Evolutionary conservation across 1,140 invertebrate genomes (phyloP), one percentile per base, ranked within the genome.

Genomic region (Batillaria attramentaria): DNA sequence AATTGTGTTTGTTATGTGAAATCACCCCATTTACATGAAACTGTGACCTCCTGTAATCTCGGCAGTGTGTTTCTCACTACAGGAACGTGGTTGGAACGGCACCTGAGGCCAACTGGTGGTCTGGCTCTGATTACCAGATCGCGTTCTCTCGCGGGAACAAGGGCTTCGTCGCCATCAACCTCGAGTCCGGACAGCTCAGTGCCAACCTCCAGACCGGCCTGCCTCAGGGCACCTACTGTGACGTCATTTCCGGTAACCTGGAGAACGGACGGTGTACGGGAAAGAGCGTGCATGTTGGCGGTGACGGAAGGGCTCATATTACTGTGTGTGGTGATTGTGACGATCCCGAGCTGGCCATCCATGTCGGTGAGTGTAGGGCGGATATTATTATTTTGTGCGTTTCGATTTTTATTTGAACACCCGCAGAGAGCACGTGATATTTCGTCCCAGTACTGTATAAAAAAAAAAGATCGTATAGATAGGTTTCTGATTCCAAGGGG

Each of bases 281-380:
- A 28, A 95, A 94, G 83, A 91, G 90, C 0, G 90, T 97, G 0
- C 89, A 83, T 0, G 96, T 97, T 0, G 93, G 92, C n/a, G 82
- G 85, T 31, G 90, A 93, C 83, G 94, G 95, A 1, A 91, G 89
- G 8, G 95, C 94, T 4, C 84, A 91, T 46, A 93, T 97, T 79
- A 81, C 89, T 46, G 93, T 97, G 62, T 87, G 89, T 1, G 85
- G 91, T 10, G 87, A 88, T 41, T 93, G 93, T 35, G 92, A 93
- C 24, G 95, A 97, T 87, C 95, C 95, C 62, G 92, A 96, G 39
- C 84, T 97, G 24, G 96, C 96, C 42, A 94, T 97, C 81, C 95
- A 97, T 88, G 89, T 91, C 35, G 91, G 94, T 83, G 81, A 84
- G 83, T 86, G 20, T n/a, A n/a, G n/a, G n/a, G n/a, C n/a, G n/a